Percentiles rank a stretch among this genome's conserved stretches.
phyloP scores from a whole-genome alignment of 2,113 vertebrate species.

The Hymenochirus boettgeri region DNA sequence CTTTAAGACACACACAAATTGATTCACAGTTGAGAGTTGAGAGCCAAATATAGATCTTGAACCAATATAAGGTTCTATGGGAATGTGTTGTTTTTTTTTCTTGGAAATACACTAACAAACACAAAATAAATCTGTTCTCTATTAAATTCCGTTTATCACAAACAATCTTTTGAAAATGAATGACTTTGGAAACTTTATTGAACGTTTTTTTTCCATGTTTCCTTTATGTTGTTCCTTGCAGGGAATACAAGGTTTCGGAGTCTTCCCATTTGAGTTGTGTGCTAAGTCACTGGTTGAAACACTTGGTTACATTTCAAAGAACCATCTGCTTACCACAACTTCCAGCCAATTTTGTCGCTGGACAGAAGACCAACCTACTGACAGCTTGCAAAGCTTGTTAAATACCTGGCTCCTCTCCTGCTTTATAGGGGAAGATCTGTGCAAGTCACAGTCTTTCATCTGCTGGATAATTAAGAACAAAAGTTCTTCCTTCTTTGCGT shows the following conservation, averaged over 20 bases:
- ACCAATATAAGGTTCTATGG: too few relatives aligned
- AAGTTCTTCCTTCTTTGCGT: neutral
- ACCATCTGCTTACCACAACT: slow-evolving; percentile 81
- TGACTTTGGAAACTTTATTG: neutral
- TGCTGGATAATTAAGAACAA: slow-evolving; percentile 85
- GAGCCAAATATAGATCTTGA: too few relatives aligned
- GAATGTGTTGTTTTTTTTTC: too few relatives aligned
- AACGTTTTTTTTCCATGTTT: neutral
- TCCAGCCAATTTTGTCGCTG: slow-evolving; percentile 70
- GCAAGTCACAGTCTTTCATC: slow-evolving; percentile 78
- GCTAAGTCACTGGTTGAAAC: slow-evolving; percentile 79
- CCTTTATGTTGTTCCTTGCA: slow-evolving; percentile 42
- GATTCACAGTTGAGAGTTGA: too few relatives aligned
- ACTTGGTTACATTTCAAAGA: slow-evolving; percentile 72
- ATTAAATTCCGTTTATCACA: neutral
- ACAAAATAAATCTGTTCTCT: neutral
- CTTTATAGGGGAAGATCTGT: slow-evolving; percentile 81
- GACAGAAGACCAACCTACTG: slow-evolving; percentile 85
- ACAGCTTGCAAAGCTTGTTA: slow-evolving; percentile 80
- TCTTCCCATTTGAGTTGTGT: slow-evolving; percentile 61
- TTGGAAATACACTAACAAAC: neutral
- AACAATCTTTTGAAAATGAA: neutral
- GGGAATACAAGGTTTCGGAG: slow-evolving; percentile 60
- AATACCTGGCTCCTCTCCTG: slow-evolving; percentile 84
- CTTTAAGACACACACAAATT: too few relatives aligned